Evolutionary conservation across 2,888 invertebrate genomes (phyloP).

Genomic region (Coelogynopora nodosa): DNA sequence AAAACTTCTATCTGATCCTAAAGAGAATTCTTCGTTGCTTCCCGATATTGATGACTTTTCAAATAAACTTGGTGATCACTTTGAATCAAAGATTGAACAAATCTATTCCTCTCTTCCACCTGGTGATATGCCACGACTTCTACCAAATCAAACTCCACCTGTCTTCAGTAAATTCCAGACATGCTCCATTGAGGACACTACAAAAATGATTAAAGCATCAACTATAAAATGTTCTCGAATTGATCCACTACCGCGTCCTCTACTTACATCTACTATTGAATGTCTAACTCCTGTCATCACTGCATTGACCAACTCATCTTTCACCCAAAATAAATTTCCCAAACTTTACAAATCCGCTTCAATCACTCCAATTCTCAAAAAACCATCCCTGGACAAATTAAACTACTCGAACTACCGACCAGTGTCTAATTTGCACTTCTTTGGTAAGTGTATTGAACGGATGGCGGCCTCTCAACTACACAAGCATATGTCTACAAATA

Average conservation of each 20-base stretch:
- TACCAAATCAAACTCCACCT: not conserved
- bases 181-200: not conserved
- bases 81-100: not conserved
- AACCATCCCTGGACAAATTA: slow-evolving; percentile 13
- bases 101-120: not conserved
- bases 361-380: not conserved
- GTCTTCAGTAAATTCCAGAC: not conserved
- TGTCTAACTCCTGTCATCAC: not conserved
- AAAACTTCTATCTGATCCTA: not conserved
- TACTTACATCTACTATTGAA: not conserved
- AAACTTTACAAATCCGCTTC: not conserved
- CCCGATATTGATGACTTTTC: not conserved
- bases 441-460: slow-evolving; percentile 11
- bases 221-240: not conserved
- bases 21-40: not conserved
- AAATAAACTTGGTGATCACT: not conserved
- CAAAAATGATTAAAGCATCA: not conserved
- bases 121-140: not conserved
- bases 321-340: not conserved
- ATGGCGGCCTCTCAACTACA: slow-evolving; percentile 11
- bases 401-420: slow-evolving; percentile 28
- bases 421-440: slow-evolving; percentile 19
- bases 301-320: not conserved
- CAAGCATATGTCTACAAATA: slow-evolving; percentile 28
- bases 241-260: not conserved